Conservation (phyloP, 1,140 invertebrate genomes). For the Cydia amplana region DNA sequence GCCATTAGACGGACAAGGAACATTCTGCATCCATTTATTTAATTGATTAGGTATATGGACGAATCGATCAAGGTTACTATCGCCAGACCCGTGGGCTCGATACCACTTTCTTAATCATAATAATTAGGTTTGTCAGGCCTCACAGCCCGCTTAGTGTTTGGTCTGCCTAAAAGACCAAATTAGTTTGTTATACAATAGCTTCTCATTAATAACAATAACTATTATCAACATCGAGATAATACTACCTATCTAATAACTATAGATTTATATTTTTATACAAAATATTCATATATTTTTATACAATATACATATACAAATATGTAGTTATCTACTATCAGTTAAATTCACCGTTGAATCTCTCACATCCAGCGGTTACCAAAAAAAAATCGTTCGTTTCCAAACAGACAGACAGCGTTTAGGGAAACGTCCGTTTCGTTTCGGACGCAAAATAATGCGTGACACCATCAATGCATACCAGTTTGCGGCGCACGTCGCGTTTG, state of each 20-base stretch:
- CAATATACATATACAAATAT: not conserved
- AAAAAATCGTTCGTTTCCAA: slow-evolving; percentile 33
- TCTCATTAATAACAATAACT: too few species aligned
- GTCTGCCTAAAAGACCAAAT: too few species aligned
- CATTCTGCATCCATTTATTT: slow-evolving; percentile 19
- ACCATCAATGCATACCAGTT: slow-evolving; percentile 61
- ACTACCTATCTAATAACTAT: too few species aligned
- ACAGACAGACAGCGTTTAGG: slow-evolving; percentile 35
- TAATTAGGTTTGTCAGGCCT: too few species aligned
- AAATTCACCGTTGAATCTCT: not conserved
- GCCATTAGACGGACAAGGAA: slow-evolving; percentile 34
- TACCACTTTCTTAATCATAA: too few species aligned
- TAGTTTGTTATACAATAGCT: too few species aligned
- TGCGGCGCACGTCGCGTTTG: slow-evolving; percentile 36
- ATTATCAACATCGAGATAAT: too few species aligned
- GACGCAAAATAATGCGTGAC: slow-evolving; percentile 63
- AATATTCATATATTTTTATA: not conserved
- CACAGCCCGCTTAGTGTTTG: too few species aligned
- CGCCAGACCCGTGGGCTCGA: not conserved
- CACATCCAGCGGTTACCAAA: slow-evolving; percentile 38
- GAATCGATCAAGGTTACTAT: not conserved
- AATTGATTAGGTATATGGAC: not conserved
- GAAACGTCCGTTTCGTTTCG: slow-evolving; percentile 43
- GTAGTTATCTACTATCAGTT: not conserved
- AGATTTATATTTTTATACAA: too few species aligned